Percentiles rank a stretch among this genome's conserved stretches.
phyloP scores from a whole-genome alignment of 2,888 invertebrate species.

The Synergus laeviventris region DNA sequence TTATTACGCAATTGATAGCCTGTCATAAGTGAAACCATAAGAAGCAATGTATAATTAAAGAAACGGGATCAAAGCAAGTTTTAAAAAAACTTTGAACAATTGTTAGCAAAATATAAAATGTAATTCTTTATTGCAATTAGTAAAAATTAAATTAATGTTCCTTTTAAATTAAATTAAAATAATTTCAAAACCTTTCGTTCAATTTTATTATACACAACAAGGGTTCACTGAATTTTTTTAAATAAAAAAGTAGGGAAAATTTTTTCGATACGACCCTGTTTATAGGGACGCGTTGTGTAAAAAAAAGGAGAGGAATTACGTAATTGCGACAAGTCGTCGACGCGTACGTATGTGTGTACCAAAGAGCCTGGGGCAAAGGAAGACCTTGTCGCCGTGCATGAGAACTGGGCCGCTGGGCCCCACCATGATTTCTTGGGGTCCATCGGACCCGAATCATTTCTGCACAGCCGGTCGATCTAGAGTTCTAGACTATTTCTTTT shows the following conservation, averaged over 20 bases:
- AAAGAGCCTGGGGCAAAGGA: conserved; percentile 67
- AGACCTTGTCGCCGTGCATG: conserved; percentile 73
- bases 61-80: background rate
- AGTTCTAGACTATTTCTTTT: conserved; percentile 40
- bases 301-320: conserved; percentile 62
- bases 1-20: conserved; percentile 17
- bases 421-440: conserved; percentile 56
- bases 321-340: conserved; percentile 65
- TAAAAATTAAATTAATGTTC: no score
- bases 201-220: no score
- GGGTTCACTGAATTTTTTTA: no score
- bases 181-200: no score
- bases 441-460: conserved; percentile 60
- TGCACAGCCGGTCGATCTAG: conserved; percentile 34
- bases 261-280: conserved; percentile 29
- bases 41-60: conserved; percentile 1
- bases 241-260: conserved; percentile 10
- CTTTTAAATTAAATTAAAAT: no score
- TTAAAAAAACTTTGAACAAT: background rate
- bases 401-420: conserved; percentile 72
- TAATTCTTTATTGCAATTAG: background rate
- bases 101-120: background rate
- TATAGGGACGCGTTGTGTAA: conserved; percentile 50
- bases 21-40: conserved; percentile 27
- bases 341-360: conserved; percentile 61